Conservation (phyloP, 1,140 invertebrate species). For the Aphaenogaster ashmeadi region DNA sequence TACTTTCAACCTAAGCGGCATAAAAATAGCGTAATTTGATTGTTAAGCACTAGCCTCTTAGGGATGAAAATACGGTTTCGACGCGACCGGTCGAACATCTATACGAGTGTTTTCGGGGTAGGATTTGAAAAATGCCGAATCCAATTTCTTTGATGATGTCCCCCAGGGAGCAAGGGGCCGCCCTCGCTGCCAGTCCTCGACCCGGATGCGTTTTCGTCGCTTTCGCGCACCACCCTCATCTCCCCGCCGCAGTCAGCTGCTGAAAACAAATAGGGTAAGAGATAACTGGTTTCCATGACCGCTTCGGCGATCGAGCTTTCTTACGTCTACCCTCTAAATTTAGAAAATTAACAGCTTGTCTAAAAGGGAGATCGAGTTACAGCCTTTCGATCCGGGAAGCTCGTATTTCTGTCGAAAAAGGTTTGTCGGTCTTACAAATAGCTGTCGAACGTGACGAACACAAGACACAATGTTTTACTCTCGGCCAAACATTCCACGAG, state of each 20-base stretch:
- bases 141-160: constrained; percentile 86
- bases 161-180: constrained; percentile 76
- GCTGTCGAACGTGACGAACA: constrained; percentile 51
- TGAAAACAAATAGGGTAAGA: constrained; percentile 83
- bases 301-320: constrained; percentile 49
- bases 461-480: constrained; percentile 45
- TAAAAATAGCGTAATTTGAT: constrained; percentile 73
- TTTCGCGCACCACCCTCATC: constrained; percentile 70
- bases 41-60: constrained; percentile 70
- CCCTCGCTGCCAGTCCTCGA: constrained; percentile 57
- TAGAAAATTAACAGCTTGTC: constrained; percentile 75
- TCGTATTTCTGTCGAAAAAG: constrained; percentile 48
- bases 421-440: constrained; percentile 30
- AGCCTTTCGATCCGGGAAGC: constrained; percentile 19
- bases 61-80: constrained; percentile 73
- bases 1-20: constrained; percentile 18
- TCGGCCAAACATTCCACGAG: background rate
- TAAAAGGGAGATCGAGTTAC: constrained; percentile 51
- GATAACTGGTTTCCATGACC: constrained; percentile 77
- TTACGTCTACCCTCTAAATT: constrained; percentile 57
- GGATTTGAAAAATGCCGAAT: constrained; percentile 84
- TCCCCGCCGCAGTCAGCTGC: constrained; percentile 74
- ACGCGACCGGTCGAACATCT: constrained; percentile 70
- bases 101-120: constrained; percentile 76
- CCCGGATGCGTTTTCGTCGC: constrained; percentile 72